Evolutionary conservation across 2,113 vertebrate species (phyloP).

Genomic region (Ammodytes dubius): DNA sequence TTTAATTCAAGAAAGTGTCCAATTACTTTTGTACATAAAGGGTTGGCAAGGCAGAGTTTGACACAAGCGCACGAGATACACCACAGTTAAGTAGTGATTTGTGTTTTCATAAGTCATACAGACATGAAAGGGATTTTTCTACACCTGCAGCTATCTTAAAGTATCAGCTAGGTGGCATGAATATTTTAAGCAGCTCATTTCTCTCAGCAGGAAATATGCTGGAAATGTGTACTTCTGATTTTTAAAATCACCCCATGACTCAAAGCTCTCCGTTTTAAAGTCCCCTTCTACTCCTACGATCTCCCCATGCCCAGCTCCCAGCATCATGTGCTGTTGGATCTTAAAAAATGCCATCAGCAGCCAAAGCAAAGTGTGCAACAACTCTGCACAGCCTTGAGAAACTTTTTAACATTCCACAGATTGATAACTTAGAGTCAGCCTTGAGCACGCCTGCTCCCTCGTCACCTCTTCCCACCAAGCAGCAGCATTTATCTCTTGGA

Average conservation of each 20-base stretch:
- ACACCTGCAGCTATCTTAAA: not conserved
- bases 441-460: conserved; percentile 30
- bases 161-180: not conserved
- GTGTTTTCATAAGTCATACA: not conserved
- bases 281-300: not conserved
- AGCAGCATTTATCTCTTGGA: conserved; percentile 56
- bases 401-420: conserved; percentile 32
- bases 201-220: conserved; percentile 6
- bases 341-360: conserved; percentile 27
- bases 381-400: conserved; percentile 18
- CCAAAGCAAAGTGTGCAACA: conserved; percentile 6
- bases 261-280: not conserved
- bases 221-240: not conserved
- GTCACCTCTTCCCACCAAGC: conserved; percentile 48
- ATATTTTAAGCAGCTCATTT: not conserved
- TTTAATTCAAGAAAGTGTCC: conserved; percentile 47
- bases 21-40: conserved; percentile 37
- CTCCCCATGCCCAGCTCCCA: not conserved
- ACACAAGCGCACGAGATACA: not conserved
- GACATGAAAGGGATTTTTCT: not conserved
- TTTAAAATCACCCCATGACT: not conserved
- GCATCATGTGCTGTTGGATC: not conserved
- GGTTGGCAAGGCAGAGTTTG: conserved; percentile 10
- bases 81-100: not conserved
- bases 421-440: conserved; percentile 40